Evolutionary conservation across 1,140 invertebrate species (phyloP).

Genomic region (Drosophila athabasca): DNA sequence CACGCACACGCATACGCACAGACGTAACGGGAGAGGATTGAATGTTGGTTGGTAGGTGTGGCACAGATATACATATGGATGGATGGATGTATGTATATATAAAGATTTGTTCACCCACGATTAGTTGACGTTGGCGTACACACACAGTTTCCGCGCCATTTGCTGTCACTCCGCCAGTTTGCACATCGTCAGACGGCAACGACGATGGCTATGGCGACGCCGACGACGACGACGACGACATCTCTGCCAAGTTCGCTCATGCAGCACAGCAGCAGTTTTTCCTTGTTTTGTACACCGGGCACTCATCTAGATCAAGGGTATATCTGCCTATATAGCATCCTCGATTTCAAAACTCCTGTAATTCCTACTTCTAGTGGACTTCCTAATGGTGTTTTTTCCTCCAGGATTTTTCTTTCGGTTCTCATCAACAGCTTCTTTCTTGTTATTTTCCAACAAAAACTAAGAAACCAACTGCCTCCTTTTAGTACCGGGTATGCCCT

Average conservation of each 20-base stretch:
- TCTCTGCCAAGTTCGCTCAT: constrained; percentile 71
- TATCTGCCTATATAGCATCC: too few relatives aligned
- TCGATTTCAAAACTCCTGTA: too few relatives aligned
- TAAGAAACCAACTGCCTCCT: too few relatives aligned
- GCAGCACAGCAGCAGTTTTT: constrained; percentile 59
- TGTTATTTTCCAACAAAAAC: too few relatives aligned
- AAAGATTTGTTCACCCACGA: constrained; percentile 78
- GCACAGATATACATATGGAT: constrained; percentile 24
- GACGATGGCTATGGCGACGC: constrained; percentile 18
- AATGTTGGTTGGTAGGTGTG: constrained; percentile 71
- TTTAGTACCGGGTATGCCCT: too few relatives aligned
- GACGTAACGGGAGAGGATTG: background rate
- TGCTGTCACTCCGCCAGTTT: constrained; percentile 81
- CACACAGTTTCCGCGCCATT: constrained; percentile 77
- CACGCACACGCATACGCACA: constrained; percentile 22
- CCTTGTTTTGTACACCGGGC: constrained; percentile 1
- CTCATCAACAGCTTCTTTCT: too few relatives aligned
- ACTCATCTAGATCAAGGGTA: too few relatives aligned
- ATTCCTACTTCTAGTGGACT: too few relatives aligned
- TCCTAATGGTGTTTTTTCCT: too few relatives aligned
- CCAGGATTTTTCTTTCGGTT: too few relatives aligned
- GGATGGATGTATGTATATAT: constrained; percentile 72
- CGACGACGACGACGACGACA: constrained; percentile 30
- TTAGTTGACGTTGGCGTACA: constrained; percentile 78
- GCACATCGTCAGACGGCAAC: constrained; percentile 72